Evolutionary conservation across 2,113 vertebrate species (phyloP).

Genomic region (Eubucco bourcierii): DNA sequence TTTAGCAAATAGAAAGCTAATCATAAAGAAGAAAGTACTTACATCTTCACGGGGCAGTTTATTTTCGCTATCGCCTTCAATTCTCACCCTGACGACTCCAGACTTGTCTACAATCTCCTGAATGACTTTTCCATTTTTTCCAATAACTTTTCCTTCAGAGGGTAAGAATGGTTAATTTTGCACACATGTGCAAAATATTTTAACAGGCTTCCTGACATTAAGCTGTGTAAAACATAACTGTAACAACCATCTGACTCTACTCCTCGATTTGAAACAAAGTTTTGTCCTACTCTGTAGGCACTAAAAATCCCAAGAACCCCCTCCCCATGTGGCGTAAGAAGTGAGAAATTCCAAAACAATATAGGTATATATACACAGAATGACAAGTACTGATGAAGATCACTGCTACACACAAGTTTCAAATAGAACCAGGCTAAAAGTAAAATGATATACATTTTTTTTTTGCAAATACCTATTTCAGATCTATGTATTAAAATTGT

Average conservation of each 20-base stretch:
- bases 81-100: slow-evolving; percentile 85
- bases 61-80: slow-evolving; percentile 87
- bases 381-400: neutral
- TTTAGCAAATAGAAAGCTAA: neutral
- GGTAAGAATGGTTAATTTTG: slow-evolving; percentile 61
- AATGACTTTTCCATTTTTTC: slow-evolving; percentile 88
- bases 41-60: slow-evolving; percentile 85
- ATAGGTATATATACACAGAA: neutral
- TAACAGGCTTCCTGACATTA: neutral
- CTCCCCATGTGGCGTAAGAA: neutral
- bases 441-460: neutral
- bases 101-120: slow-evolving; percentile 88
- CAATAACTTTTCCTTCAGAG: slow-evolving; percentile 86
- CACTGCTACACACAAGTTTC: neutral
- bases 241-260: neutral
- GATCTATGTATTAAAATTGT: neutral
- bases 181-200: neutral
- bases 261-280: neutral
- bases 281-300: neutral
- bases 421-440: neutral
- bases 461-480: neutral
- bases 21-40: slow-evolving; percentile 47
- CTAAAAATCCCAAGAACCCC: neutral
- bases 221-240: neutral
- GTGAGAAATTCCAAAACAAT: neutral